phyloP scores from a whole-genome alignment of 2,888 invertebrate genomes.

The Lordiphosa fenestrarum region DNA sequence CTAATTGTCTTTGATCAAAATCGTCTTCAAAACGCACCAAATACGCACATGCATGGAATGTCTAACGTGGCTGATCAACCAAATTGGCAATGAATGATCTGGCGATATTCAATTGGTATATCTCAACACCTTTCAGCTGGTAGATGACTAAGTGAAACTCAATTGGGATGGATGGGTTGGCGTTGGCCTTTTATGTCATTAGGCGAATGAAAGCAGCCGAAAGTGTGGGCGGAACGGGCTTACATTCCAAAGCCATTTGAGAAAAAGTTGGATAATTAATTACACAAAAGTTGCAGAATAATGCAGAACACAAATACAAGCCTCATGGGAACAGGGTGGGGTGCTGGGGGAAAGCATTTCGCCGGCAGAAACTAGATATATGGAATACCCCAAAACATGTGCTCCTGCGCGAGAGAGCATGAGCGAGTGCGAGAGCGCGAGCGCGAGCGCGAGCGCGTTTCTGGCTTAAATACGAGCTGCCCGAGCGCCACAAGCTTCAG shows the following conservation, averaged over 20 bases:
- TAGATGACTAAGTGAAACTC: slow-evolving; percentile 20
- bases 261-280: slow-evolving; percentile 42
- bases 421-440: not conserved
- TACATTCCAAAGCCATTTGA: slow-evolving; percentile 35
- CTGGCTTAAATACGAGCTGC: slow-evolving; percentile 6
- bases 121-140: not conserved
- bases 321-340: not conserved
- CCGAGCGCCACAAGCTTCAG: slow-evolving; percentile 44
- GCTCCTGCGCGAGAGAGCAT: slow-evolving; percentile 32
- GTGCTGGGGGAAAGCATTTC: slow-evolving; percentile 54
- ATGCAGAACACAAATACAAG: slow-evolving; percentile 54
- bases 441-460: slow-evolving; percentile 1
- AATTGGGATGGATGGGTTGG: not conserved
- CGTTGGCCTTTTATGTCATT: slow-evolving; percentile 7
- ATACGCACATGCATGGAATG: slow-evolving; percentile 1
- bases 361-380: slow-evolving; percentile 28
- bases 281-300: slow-evolving; percentile 53
- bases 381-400: slow-evolving; percentile 46
- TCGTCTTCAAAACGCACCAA: slow-evolving; percentile 1
- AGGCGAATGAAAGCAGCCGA: slow-evolving; percentile 19
- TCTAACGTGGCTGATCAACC: not conserved
- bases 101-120: not conserved
- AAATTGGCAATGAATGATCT: slow-evolving; percentile 6
- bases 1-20: too few species aligned
- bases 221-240: slow-evolving; percentile 28